A percentile compares a stretch with the other conserved stretches of the same genome.
Evolutionary conservation across 2,113 vertebrate genomes (phyloP).

Genomic region (Sinocyclocheilus maitianheensis): DNA sequence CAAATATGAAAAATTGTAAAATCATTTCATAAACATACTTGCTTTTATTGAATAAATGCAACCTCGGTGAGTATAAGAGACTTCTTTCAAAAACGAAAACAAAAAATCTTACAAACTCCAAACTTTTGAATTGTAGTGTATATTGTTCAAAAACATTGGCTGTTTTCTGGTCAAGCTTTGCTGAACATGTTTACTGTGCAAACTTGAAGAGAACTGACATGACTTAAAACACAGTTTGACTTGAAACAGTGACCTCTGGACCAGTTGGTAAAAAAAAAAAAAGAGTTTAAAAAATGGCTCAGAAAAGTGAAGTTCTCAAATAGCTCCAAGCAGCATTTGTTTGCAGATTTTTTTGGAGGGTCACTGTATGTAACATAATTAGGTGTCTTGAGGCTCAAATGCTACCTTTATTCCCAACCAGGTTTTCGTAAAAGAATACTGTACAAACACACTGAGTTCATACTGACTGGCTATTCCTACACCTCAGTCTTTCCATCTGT

Average conservation of each 20-base stretch:
- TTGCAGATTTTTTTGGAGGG: not conserved
- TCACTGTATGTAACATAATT: not conserved
- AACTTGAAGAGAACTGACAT: not conserved
- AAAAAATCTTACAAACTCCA: too few relatives aligned
- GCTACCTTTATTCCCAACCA: conserved; percentile 5
- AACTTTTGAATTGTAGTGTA: too few relatives aligned
- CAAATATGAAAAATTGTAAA: not conserved
- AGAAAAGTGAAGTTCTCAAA: not conserved
- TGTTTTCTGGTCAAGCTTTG: not conserved
- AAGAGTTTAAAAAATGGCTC: not conserved
- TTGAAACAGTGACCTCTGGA: conserved; percentile 7
- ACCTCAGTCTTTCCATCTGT: conserved; percentile 66
- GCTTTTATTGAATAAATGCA: not conserved
- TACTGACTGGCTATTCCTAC: conserved; percentile 56
- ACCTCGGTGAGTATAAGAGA: not conserved
- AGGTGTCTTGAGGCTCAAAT: not conserved
- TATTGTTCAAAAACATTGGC: too few relatives aligned
- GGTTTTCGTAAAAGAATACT: conserved; percentile 19
- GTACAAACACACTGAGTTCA: conserved; percentile 55
- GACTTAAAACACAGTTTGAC: not conserved
- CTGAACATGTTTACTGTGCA: not conserved
- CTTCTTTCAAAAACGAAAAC: not conserved
- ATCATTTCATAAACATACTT: not conserved
- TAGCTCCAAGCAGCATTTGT: not conserved
- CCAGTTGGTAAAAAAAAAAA: not conserved